Conservation (phyloP, 2,797 vertebrate species). For the Megalops cyprinoides region DNA sequence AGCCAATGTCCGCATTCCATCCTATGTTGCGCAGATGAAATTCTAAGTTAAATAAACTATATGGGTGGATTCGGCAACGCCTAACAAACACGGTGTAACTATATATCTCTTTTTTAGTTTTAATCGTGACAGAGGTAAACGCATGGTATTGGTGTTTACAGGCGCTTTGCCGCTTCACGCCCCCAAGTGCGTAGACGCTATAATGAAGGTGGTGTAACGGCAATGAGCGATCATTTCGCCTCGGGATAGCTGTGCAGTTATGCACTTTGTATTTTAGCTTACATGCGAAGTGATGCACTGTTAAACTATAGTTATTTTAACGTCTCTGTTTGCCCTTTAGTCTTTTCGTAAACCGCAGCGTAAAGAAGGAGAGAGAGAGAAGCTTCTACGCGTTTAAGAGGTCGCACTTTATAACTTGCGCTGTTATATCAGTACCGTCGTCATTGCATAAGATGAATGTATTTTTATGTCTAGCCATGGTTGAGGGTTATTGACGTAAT, state of each 20-base stretch:
- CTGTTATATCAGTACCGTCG: constrained; percentile 43
- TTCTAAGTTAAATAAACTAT: constrained; percentile 85
- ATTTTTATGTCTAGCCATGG: background rate
- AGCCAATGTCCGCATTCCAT: constrained; percentile 92
- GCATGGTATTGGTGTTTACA: constrained; percentile 12
- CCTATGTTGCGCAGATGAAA: constrained; percentile 95
- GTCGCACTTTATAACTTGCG: constrained; percentile 49
- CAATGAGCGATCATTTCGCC: background rate
- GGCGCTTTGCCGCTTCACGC: constrained; percentile 14
- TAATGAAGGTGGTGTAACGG: constrained; percentile 22
- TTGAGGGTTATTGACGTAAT: background rate
- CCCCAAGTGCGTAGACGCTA: constrained; percentile 18
- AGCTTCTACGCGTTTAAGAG: background rate
- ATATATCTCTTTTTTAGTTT: background rate
- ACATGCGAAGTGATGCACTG: background rate
- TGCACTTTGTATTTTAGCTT: too few relatives aligned
- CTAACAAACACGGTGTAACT: constrained; percentile 27
- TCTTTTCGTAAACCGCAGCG: background rate
- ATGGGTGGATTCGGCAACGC: constrained; percentile 52
- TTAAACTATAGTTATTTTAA: background rate
- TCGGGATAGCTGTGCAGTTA: background rate
- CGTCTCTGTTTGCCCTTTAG: background rate
- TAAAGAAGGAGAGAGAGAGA: background rate
- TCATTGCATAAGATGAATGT: constrained; percentile 19
- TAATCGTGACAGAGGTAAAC: constrained; percentile 10